phyloP scores from a whole-genome alignment of 2,888 invertebrate genomes.

The Fragum sueziense region DNA sequence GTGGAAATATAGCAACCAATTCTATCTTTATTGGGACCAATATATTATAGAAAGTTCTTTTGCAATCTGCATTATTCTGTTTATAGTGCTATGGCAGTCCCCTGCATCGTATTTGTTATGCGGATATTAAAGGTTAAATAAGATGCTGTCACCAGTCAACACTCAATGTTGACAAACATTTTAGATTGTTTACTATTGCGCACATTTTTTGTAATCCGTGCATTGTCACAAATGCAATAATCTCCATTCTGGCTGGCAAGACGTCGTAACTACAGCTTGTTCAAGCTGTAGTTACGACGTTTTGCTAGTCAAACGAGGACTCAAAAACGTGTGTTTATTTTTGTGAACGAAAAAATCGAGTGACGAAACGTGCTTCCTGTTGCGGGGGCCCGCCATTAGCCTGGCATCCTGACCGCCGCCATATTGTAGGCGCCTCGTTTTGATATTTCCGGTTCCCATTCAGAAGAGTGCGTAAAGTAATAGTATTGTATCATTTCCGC shows the following conservation, averaged over 20 bases:
- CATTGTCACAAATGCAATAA: background rate
- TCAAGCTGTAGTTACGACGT: too few species aligned
- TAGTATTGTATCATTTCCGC: conserved; percentile 25
- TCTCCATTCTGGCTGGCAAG: too few species aligned
- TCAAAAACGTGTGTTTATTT: background rate
- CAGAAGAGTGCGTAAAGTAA: background rate
- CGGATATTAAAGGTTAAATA: background rate
- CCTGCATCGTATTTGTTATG: too few species aligned
- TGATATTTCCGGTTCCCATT: conserved; percentile 21
- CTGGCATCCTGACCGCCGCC: conserved; percentile 4
- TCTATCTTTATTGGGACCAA: too few species aligned
- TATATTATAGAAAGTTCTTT: too few species aligned
- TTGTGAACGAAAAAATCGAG: background rate
- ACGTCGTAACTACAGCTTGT: too few species aligned
- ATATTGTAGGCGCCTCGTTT: conserved; percentile 18
- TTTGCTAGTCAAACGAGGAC: too few species aligned
- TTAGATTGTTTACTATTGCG: background rate
- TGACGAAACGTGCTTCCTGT: conserved; percentile 7
- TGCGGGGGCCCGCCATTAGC: conserved; percentile 7
- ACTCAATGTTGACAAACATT: background rate
- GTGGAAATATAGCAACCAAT: too few species aligned
- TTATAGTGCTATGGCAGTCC: too few species aligned
- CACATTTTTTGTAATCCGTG: background rate
- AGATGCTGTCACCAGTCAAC: background rate
- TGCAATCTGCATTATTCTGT: too few species aligned